Conservation (phyloP, 2,888 invertebrate genomes). For the Brachycybe producta region DNA sequence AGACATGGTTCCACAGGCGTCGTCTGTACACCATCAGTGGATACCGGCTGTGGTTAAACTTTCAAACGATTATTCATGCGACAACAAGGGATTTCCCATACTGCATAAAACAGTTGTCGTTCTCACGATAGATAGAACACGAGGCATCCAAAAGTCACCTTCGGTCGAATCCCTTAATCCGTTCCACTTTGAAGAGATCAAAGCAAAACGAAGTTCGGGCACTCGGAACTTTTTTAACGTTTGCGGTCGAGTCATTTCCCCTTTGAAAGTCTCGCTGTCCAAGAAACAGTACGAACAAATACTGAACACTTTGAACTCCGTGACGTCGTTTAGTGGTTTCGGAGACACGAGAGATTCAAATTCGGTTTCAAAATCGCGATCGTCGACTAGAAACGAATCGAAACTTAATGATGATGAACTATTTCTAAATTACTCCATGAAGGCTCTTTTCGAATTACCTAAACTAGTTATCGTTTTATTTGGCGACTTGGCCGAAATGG, state of each 20-base stretch:
- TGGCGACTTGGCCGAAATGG: conserved; percentile 32
- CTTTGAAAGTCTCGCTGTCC: conserved; percentile 69
- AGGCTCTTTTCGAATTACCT: conserved; percentile 37
- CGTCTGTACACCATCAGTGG: too few relatives aligned
- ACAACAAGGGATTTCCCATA: conserved; percentile 60
- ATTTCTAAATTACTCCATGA: neutral
- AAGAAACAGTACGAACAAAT: conserved; percentile 82
- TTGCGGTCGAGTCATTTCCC: conserved; percentile 64
- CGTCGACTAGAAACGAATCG: conserved; percentile 8
- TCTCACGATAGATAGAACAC: conserved; percentile 44
- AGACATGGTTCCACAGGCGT: neutral
- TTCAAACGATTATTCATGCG: conserved; percentile 60
- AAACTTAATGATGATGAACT: conserved; percentile 35
- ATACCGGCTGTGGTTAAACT: conserved; percentile 40
- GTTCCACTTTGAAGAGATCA: neutral
- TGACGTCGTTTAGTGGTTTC: neutral
- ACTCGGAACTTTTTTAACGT: conserved; percentile 41
- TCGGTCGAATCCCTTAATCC: neutral
- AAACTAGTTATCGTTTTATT: conserved; percentile 28
- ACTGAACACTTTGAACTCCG: conserved; percentile 35
- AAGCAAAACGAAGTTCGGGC: neutral
- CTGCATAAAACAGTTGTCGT: conserved; percentile 76
- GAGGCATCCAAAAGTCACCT: neutral
- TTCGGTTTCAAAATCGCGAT: too few relatives aligned
- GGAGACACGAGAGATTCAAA: neutral